Evolutionary conservation across 2,797 vertebrate species (phyloP).

Genomic region (Darevskia nairensis): DNA sequence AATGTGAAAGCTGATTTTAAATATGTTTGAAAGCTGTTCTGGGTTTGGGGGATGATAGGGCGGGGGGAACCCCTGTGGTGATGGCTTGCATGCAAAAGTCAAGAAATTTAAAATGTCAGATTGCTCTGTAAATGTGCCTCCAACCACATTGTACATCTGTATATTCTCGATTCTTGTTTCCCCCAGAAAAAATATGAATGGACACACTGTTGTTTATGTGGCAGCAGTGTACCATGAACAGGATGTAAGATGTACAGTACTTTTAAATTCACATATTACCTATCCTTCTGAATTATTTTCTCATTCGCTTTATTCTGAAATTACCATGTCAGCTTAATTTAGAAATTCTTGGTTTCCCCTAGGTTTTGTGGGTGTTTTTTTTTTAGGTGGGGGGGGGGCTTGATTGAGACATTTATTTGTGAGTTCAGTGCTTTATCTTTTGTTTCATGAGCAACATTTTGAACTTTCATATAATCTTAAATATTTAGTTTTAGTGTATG

Average conservation of each 20-base stretch:
- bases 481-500: slow-evolving; percentile 46
- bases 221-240: not conserved
- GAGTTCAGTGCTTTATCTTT: slow-evolving; percentile 10
- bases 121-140: slow-evolving; percentile 24
- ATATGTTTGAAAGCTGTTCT: slow-evolving; percentile 28
- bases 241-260: not conserved
- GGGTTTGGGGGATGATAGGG: slow-evolving; percentile 24
- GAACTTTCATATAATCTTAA: slow-evolving; percentile 29
- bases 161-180: not conserved
- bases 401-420: slow-evolving; percentile 29
- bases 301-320: not conserved
- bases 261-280: not conserved
- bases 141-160: not conserved
- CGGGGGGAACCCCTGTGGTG: not conserved
- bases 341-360: slow-evolving; percentile 1
- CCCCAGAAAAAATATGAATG: slow-evolving; percentile 23
- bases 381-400: too few species aligned
- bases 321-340: not conserved
- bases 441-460: slow-evolving; percentile 14
- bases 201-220: not conserved
- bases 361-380: too few species aligned
- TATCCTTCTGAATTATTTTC: not conserved
- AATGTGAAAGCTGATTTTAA: slow-evolving; percentile 19
- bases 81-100: slow-evolving; percentile 7
- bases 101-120: slow-evolving; percentile 33